phyloP scores from a whole-genome alignment of 2,888 invertebrate genomes.

The Ariolimax columbianus region DNA sequence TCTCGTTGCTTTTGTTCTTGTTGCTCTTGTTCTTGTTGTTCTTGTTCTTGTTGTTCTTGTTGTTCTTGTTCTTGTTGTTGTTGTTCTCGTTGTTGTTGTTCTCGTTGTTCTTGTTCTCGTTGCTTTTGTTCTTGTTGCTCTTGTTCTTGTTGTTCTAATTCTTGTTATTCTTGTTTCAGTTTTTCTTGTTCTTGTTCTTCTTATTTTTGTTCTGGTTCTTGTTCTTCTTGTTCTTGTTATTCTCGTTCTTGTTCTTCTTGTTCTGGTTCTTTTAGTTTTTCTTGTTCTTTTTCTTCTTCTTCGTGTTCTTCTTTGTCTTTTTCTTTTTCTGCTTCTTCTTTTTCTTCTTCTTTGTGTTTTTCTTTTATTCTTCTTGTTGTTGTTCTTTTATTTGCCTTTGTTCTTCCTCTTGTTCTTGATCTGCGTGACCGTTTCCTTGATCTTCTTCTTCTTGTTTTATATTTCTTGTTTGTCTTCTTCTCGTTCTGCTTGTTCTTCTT shows the following conservation, averaged over 20 bases:
- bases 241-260: too few species aligned
- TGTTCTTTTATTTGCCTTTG: background rate
- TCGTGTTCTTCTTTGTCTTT: background rate
- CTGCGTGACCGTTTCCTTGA: background rate
- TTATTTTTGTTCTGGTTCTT: too few species aligned
- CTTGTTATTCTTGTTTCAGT: background rate
- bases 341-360: background rate
- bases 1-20: too few species aligned
- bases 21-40: too few species aligned
- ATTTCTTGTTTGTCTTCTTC: background rate
- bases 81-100: too few species aligned
- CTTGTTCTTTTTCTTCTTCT: background rate
- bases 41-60: background rate
- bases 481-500: background rate
- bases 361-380: background rate
- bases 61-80: background rate
- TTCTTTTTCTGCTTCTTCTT: background rate
- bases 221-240: too few species aligned
- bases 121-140: too few species aligned
- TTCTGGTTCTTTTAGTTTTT: background rate
- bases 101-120: too few species aligned
- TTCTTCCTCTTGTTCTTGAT: background rate
- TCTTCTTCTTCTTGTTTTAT: background rate
- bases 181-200: background rate
- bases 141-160: too few species aligned